Base-by-base conservation (phyloP, 2,113 vertebrate species). In the Spea bombifrons region DNA sequence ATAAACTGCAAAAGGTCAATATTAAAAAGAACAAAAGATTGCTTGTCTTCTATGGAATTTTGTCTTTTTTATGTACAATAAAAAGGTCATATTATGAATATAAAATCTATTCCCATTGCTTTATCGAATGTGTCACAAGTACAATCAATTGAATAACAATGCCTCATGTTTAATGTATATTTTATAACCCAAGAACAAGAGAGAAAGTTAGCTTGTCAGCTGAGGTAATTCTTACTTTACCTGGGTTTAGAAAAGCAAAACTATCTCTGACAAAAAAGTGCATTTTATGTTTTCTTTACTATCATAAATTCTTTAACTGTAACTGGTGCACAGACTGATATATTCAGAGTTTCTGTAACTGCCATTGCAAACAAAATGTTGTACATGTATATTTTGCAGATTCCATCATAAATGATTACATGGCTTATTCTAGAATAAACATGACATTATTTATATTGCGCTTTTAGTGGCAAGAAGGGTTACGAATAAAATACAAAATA, bases 61-160 rank as follows among this genome's bases (percentile, higher is more conserved):
- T 75, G 59, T 65, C 65, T 76, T 57, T 50, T 70, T 70, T 61
- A 49, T 69, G 53, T 48, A 47, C 53, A 70, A 57, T 7, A 77
- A 69, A 77, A 77, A 78, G 68, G 76, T 78, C 70, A 78, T 53
- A 46, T 65, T 50, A 78, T 65, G 76, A 68, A 78, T 78, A 78
- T 71, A 71, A 71, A 64, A 71, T 65, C 7, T 71, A 16, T 65
- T 13, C 59, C 30, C 59, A 12, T 65, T 71, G 57, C 30, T 64
- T 63, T 0, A 52, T 49, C 61, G 9, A 43, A 71, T 71, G 16
- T 55, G 17, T 71, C 70, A 71, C 10, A 7, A 30, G n/a, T 44
- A 30, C 9, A 71, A 17, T 30, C 8, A 71, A 71, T 44, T 55
- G 7, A 68, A 47, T 68, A 47, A 46, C 44, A 47, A 15, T 68